Percentiles rank a stretch among this genome's conserved stretches.
Conservation (phyloP, 2,797 vertebrate genomes). For the Chiloscyllium punctatum region DNA sequence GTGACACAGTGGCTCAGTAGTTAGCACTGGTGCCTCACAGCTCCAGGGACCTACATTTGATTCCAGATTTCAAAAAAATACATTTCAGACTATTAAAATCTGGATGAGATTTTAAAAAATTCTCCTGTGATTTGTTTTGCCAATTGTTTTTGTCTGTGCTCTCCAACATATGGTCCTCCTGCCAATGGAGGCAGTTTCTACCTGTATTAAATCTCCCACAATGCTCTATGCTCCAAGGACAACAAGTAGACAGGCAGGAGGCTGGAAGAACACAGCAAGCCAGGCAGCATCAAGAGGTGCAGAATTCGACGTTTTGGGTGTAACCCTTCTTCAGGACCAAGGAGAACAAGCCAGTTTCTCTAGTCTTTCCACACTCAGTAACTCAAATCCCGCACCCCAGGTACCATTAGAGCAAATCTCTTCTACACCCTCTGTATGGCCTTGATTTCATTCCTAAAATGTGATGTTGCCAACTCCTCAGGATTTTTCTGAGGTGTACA, state of each 20-base stretch:
- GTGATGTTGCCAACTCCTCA: background rate
- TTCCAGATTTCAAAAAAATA: background rate
- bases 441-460: background rate
- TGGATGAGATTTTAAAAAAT: background rate
- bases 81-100: background rate
- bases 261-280: too few relatives aligned
- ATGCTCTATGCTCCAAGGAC: background rate
- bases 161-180: background rate
- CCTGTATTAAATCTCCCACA: background rate
- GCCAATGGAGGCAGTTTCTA: background rate
- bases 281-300: too few relatives aligned
- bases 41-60: too few relatives aligned
- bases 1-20: too few relatives aligned
- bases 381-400: background rate
- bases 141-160: background rate
- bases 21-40: too few relatives aligned
- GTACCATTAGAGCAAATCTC: background rate
- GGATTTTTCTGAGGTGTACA: background rate
- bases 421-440: background rate
- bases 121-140: background rate
- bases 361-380: background rate
- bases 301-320: too few relatives aligned
- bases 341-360: background rate
- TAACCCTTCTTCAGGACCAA: background rate
- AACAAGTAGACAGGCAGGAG: background rate